Conservation (phyloP, 1,140 invertebrate species). For the Centruroides sculpturatus region DNA sequence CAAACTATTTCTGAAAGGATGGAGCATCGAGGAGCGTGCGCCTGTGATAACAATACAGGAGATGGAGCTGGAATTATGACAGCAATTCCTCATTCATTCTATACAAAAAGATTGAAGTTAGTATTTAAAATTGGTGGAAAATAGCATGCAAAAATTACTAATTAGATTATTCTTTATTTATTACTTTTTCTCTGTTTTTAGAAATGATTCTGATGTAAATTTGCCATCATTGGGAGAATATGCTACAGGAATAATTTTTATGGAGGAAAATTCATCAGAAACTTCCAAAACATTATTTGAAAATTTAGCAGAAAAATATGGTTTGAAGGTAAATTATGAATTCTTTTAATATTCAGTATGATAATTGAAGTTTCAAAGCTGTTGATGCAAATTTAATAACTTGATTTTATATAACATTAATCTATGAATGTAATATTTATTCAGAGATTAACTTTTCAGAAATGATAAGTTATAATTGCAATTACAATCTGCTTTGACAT, state of each 20-base stretch:
- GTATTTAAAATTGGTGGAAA: background rate
- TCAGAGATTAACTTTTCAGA: no score
- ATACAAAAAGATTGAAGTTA: slow-evolving; percentile 63
- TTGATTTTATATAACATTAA: no score
- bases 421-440: no score
- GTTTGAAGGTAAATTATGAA: slow-evolving; percentile 37
- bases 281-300: slow-evolving; percentile 60
- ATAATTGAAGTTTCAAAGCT: no score
- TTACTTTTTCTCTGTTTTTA: background rate
- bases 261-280: slow-evolving; percentile 55
- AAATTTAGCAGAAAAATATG: slow-evolving; percentile 59
- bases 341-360: no score
- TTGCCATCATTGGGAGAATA: slow-evolving; percentile 77
- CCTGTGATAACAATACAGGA: slow-evolving; percentile 79
- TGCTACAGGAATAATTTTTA: slow-evolving; percentile 89
- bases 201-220: slow-evolving; percentile 39
- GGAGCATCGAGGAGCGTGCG: slow-evolving; percentile 96
- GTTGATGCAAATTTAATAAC: no score
- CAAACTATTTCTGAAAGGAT: slow-evolving; percentile 84
- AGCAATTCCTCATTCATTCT: slow-evolving; percentile 90
- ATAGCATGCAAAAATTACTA: no score
- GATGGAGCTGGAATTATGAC: slow-evolving; percentile 53
- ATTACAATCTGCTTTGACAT: no score
- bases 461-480: no score
- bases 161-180: background rate